Evolutionary conservation across 1,140 invertebrate species (phyloP), one percentile per base, ranked within the genome.

Genomic region (Pseudomyrmex concolor): DNA sequence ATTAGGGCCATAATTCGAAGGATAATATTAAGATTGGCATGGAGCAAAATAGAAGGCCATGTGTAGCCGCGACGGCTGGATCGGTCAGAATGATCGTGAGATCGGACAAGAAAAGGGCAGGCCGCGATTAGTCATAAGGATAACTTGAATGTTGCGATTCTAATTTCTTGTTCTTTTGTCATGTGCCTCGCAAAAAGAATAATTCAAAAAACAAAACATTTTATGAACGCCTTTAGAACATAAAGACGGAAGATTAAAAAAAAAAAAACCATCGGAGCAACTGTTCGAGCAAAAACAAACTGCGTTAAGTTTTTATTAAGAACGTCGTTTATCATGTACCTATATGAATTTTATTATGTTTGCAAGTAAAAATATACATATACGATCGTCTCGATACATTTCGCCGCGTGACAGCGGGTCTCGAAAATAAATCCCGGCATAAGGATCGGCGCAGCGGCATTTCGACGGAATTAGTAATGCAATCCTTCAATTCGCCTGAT

Each of bases 1-100:
- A 78, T 62, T 72, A 85, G 83, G 80, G 80, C 91, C 91, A 90
- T 93, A 92, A 93, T 93, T 93, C 91, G 88, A 89, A 91, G 91
- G 91, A 93, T 93, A 93, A 92, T 93, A 92, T 93, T 92, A 93
- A 93, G 90, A 93, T 93, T 93, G 90, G 90, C 77, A 93, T 91
- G 89, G 91, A 91, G 91, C 88, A 90, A 92, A 89, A 89, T 82
- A 78, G 90, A 89, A 71, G 71, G 77, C 70, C 86, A 74, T 77
- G 76, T 85, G 85, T 74, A 73, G 77, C 50, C 19, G 43, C 51
- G 70, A 74, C 73, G 73, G 73, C 62, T 67, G 82, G 59, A 70
- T 70, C 43, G 68, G 86, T 81, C 84, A 51, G 9, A 85, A 59
- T 68, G 77, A 88, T 72, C 89, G 76, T 85, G 83, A 84, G 86